These are phyloP conservation scores for Crepidodera aurea DNA, from an alignment of 2,888 invertebrate species.

Conservation along the genomic window DNA sequence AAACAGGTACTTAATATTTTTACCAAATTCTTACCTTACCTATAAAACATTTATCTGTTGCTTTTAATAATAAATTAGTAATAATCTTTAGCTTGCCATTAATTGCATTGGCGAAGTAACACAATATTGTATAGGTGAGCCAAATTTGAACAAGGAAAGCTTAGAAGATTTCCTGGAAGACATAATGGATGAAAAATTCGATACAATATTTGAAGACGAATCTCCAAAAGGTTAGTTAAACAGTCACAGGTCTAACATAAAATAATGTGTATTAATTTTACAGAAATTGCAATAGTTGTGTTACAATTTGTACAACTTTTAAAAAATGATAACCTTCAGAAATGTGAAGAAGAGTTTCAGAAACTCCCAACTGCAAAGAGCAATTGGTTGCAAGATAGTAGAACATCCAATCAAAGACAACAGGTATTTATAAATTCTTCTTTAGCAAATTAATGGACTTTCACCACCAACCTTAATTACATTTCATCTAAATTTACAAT, in stretches of 20 bases:
- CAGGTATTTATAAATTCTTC: constrained; percentile 12
- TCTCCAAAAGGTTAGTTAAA: constrained; percentile 67
- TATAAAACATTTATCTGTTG: no score
- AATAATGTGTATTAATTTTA: constrained; percentile 41
- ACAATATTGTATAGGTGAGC: constrained; percentile 68
- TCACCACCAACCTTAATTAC: not conserved
- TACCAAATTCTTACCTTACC: not conserved
- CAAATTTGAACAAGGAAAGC: constrained; percentile 67
- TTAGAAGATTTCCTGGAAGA: constrained; percentile 73
- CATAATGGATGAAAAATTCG: constrained; percentile 77
- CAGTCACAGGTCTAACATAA: no score
- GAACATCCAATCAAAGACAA: constrained; percentile 34
- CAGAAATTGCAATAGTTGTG: constrained; percentile 69
- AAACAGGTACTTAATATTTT: constrained; percentile 65
- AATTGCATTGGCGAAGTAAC: constrained; percentile 72
- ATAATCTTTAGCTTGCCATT: constrained; percentile 66
- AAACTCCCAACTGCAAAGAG: constrained; percentile 68
- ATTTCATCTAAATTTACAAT: not conserved
- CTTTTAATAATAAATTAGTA: no score
- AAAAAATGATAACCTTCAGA: constrained; percentile 66
- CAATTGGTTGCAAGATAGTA: constrained; percentile 45
- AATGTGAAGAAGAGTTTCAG: constrained; percentile 66
- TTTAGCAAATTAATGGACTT: not conserved
- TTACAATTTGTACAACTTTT: constrained; percentile 67
- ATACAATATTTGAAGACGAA: constrained; percentile 75